Percentiles rank a stretch among this genome's conserved stretches.
Evolutionary conservation across 2,888 invertebrate species (phyloP).

Genomic region (Argynnis bischoffii): DNA sequence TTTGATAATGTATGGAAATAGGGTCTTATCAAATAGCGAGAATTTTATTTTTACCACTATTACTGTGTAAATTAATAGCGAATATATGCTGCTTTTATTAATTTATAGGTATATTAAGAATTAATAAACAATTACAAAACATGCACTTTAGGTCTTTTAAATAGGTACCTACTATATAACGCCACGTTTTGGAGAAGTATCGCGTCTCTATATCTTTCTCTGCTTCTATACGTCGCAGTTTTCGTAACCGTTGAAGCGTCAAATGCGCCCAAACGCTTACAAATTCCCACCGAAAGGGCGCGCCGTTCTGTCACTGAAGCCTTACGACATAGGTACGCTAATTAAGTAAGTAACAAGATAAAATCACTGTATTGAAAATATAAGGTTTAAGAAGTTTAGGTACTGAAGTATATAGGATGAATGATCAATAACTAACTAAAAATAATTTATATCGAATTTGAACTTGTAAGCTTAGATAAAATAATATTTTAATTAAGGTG

Average conservation of each 20-base stretch:
- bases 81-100: too few species aligned
- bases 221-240: slow-evolving; percentile 56
- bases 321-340: slow-evolving; percentile 52
- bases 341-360: slow-evolving; percentile 50
- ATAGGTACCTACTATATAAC: neutral
- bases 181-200: neutral
- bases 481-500: neutral
- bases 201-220: slow-evolving; percentile 46
- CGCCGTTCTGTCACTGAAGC: slow-evolving; percentile 61
- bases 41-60: too few species aligned
- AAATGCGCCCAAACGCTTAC: slow-evolving; percentile 68
- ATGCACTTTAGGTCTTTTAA: neutral
- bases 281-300: slow-evolving; percentile 65
- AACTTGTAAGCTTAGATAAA: too few species aligned
- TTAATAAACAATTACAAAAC: neutral
- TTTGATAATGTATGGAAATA: too few species aligned
- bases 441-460: too few species aligned
- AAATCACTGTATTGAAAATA: too few species aligned
- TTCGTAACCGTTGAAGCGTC: slow-evolving; percentile 74
- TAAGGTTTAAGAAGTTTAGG: too few species aligned
- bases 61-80: too few species aligned
- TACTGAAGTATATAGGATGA: too few species aligned
- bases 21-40: too few species aligned
- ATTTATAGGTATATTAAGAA: too few species aligned
- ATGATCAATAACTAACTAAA: too few species aligned